phyloP scores from a whole-genome alignment of 2,113 vertebrate species.

The Elaphurus davidianus region DNA sequence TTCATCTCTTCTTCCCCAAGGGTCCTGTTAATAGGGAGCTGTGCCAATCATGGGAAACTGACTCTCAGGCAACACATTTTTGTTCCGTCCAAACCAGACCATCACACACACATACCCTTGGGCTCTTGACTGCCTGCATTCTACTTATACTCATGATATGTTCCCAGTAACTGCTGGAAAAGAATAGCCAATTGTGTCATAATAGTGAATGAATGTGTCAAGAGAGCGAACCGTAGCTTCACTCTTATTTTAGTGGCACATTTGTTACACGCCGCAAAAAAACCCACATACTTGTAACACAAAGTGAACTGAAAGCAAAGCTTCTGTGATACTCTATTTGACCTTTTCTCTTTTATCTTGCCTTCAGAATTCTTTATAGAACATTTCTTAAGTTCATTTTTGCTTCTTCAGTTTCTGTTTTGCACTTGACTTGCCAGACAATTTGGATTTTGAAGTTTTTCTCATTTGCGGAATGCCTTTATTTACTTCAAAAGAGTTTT shows the following conservation, averaged over 20 bases:
- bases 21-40: background rate
- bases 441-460: background rate
- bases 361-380: background rate
- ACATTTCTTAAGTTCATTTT: background rate
- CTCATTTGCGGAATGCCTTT: background rate
- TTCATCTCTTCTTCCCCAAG: background rate
- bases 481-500: background rate
- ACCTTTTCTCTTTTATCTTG: background rate
- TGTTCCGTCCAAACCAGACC: background rate
- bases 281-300: background rate
- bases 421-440: background rate
- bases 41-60: background rate
- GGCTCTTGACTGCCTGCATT: background rate
- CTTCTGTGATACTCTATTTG: background rate
- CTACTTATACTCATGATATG: accelerated
- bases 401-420: background rate
- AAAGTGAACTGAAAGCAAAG: background rate
- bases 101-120: background rate
- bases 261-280: background rate
- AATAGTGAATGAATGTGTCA: background rate
- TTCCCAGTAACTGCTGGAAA: background rate
- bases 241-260: background rate
- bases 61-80: background rate
- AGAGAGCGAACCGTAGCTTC: background rate
- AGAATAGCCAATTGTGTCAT: background rate